phyloP scores from a whole-genome alignment of 2,113 vertebrate genomes.

The Coregonus clupeaformis region DNA sequence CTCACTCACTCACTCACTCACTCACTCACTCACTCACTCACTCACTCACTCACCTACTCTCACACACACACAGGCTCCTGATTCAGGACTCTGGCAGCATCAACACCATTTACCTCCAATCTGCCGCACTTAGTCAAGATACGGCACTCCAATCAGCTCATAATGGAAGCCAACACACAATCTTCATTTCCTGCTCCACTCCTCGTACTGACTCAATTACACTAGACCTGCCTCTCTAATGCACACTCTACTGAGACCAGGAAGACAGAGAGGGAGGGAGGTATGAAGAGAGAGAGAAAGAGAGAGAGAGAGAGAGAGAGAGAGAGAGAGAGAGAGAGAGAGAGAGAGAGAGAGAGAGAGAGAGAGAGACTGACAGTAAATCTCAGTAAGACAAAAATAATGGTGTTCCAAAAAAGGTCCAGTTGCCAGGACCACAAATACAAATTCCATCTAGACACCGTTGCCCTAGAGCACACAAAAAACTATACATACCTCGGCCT shows the following conservation, averaged over 20 bases:
- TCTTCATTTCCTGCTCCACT: conserved; percentile 3
- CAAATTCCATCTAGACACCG: too few relatives aligned
- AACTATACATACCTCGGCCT: too few relatives aligned
- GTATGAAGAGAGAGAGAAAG: neutral
- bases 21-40: too few relatives aligned
- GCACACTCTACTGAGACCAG: neutral
- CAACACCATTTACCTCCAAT: conserved; percentile 16
- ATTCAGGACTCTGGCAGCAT: neutral
- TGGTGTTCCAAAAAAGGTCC: too few relatives aligned
- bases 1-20: neutral
- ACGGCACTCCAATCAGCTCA: conserved; percentile 25
- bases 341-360: too few relatives aligned
- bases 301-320: neutral
- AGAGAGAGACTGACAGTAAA: too few relatives aligned
- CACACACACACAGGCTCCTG: neutral
- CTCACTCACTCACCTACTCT: conserved; percentile 1
- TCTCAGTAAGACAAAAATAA: too few relatives aligned
- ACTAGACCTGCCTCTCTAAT: conserved; percentile 25
- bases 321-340: too few relatives aligned
- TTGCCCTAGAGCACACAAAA: too few relatives aligned
- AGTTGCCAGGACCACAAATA: too few relatives aligned
- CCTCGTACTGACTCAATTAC: conserved; percentile 3
- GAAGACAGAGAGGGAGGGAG: neutral
- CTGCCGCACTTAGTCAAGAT: neutral
- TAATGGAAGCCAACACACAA: conserved; percentile 26